Conservation (phyloP, 37 sponge, comb jelly and placozoan genomes). For the Spongia lamella region DNA sequence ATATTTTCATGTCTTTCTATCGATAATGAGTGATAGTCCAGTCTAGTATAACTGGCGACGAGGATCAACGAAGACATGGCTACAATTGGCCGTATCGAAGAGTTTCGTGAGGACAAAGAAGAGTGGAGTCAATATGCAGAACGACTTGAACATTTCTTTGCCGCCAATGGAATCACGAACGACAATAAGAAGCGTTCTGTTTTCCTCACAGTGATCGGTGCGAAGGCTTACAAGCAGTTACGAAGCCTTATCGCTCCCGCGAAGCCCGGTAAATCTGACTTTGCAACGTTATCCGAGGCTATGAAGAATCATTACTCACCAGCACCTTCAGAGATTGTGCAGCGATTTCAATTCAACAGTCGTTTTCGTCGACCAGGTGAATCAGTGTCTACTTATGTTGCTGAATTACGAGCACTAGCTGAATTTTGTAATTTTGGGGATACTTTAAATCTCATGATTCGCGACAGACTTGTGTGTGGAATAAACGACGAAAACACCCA, state of each 20-base stretch:
- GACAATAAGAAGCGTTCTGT: not conserved
- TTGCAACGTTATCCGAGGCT: not conserved
- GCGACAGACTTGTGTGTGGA: conserved; percentile 15
- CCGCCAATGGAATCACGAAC: not conserved
- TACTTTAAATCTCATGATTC: conserved; percentile 2
- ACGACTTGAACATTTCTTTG: not conserved
- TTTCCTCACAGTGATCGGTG: not conserved
- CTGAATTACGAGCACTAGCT: conserved; percentile 5
- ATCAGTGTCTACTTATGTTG: not conserved
- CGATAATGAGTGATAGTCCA: no score
- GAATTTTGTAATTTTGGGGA: not conserved
- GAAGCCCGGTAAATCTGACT: conserved; percentile 3
- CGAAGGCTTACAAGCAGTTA: not conserved
- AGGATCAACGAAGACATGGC: no score
- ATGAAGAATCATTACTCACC: not conserved
- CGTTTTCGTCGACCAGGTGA: not conserved
- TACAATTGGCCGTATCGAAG: not conserved
- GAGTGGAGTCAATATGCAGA: not conserved
- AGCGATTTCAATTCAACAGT: not conserved
- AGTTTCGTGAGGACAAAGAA: not conserved
- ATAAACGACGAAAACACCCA: not conserved
- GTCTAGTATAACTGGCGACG: no score
- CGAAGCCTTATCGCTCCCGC: conserved; percentile 2
- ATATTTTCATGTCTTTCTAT: no score
- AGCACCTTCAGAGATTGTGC: conserved; percentile 12